phyloP scores from a whole-genome alignment of 2,888 invertebrate genomes.

The Nomada hirtipes region DNA sequence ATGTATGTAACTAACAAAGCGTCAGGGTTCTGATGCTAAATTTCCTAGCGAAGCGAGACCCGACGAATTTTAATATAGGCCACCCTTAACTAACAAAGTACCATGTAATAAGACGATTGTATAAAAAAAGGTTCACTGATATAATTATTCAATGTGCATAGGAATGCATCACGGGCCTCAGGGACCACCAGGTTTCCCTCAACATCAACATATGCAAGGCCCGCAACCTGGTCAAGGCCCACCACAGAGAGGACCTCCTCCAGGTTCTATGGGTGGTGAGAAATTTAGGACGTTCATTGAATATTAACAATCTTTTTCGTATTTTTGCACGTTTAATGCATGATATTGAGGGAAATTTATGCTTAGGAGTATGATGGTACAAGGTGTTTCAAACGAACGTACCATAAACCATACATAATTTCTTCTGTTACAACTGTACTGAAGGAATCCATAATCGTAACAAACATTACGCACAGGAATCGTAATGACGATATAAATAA shows the following conservation, averaged over 20 bases:
- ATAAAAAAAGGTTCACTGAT: constrained; percentile 59
- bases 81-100: constrained; percentile 32
- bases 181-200: constrained; percentile 85
- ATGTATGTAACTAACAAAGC: constrained; percentile 31
- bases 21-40: background rate
- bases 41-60: constrained; percentile 6
- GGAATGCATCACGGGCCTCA: constrained; percentile 88
- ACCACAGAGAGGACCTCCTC: constrained; percentile 87
- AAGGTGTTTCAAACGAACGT: constrained; percentile 68
- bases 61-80: constrained; percentile 32
- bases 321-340: constrained; percentile 54
- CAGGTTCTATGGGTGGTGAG: constrained; percentile 83
- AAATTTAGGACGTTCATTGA: constrained; percentile 73
- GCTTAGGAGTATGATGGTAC: constrained; percentile 64
- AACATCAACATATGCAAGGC: constrained; percentile 86
- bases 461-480: background rate
- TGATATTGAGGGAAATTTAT: constrained; percentile 74
- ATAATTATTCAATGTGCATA: constrained; percentile 71
- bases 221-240: constrained; percentile 90
- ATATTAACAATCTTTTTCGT: constrained; percentile 66
- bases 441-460: background rate
- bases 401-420: constrained; percentile 7
- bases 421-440: constrained; percentile 8
- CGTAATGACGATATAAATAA: background rate
- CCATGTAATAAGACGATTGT: constrained; percentile 19